Base-by-base conservation (phyloP, 2,888 invertebrate genomes). In the Ernsta delagoae region DNA sequence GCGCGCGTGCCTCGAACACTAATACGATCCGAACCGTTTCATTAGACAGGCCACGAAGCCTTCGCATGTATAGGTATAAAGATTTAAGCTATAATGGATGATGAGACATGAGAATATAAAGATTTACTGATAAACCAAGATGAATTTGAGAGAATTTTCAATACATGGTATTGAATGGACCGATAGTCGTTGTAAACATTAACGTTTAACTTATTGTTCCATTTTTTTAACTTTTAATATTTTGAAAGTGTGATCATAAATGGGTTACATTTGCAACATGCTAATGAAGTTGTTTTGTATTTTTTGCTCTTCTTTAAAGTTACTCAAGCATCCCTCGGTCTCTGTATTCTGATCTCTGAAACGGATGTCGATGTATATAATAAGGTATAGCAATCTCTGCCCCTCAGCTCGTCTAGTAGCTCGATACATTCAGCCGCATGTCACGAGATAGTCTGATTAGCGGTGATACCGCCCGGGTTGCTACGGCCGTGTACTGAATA, bases 371-470 rank as follows among this genome's bases (percentile, higher is more conserved):
- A 63, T 62, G 41, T 65, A 68, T 63, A 63, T 65, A 65, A 64
- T 24, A 24, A 24, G 24, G 24, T 24, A 24, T 24, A 24, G 24
- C 24, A 68, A 54, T 56, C 41, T 57, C 75, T 74, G 77, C 74
- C 75, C 71, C 75, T 77, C 78, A 80, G 80, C 77, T 72, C 71
- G 74, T 72, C 53, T 73, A 71, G 74, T 73, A 78, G 76, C 76
- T 76, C 72, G 71, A 16, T 45, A 70, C 75, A 75, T 24, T 43
- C 45, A 68, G 73, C 82, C 81, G 75, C 83, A 81, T 81, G 80
- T 82, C 82, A 83, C 81, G 81, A 79, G 81, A 83, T 82, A 81
- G 82, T 79, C 83, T 87, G 85, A 87, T 88, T 87, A 87, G 84
- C 81, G 82, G 85, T 82, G 79, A 81, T 83, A 80, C 77, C 77